A percentile compares a stretch with the other conserved stretches of the same genome.
Conservation (phyloP, 2,888 invertebrate genomes). For the Cheilosia grossa region DNA sequence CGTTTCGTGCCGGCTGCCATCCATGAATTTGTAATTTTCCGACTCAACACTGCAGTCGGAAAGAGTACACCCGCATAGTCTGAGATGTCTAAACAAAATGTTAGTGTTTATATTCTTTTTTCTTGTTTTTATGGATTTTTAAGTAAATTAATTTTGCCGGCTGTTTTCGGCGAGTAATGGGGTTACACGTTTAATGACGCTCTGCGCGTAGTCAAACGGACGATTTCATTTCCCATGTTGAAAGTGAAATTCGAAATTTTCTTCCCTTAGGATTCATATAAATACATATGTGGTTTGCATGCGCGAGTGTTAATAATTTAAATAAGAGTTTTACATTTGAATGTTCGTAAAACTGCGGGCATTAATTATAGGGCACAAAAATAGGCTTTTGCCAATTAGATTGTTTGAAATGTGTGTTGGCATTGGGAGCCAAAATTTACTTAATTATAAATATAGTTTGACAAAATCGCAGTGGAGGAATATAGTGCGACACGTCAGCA, state of each 20-base stretch:
- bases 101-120: constrained; percentile 26
- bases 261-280: neutral
- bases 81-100: constrained; percentile 56
- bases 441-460: too few species aligned
- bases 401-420: too few species aligned
- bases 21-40: constrained; percentile 36
- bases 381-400: too few species aligned
- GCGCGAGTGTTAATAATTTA: neutral
- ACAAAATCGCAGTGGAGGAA: too few species aligned
- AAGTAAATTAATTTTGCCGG: constrained; percentile 39
- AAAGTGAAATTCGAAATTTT: constrained; percentile 12
- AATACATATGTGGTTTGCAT: constrained; percentile 1
- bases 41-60: constrained; percentile 1
- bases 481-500: too few species aligned
- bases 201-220: constrained; percentile 25
- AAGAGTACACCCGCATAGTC: constrained; percentile 8
- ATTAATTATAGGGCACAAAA: too few species aligned
- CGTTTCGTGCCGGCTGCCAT: constrained; percentile 33
- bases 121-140: constrained; percentile 33
- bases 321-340: neutral
- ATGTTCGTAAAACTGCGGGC: too few species aligned
- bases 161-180: constrained; percentile 27
- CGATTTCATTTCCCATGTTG: constrained; percentile 11
- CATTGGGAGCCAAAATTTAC: too few species aligned
- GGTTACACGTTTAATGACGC: constrained; percentile 46